Evolutionary conservation across 2,797 vertebrate genomes (phyloP).

Genomic region (Neosilurus hyrtlii): DNA sequence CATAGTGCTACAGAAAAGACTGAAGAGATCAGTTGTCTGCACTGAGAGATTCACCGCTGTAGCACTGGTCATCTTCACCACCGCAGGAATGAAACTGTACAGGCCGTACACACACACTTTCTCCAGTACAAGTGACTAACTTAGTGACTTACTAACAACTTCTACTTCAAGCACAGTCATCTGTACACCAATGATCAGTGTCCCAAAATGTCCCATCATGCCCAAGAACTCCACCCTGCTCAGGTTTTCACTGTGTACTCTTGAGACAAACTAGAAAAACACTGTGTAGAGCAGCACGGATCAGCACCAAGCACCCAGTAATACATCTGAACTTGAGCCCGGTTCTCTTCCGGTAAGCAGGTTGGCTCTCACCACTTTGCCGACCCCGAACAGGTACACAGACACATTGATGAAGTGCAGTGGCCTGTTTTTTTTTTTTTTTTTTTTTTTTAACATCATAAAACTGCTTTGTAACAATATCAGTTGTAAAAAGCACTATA

Average conservation of each 20-base stretch:
- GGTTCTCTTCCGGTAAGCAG: too few species aligned
- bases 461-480: too few species aligned
- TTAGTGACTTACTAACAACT: slow-evolving; percentile 61
- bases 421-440: too few species aligned
- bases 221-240: slow-evolving; percentile 92
- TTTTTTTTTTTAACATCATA: too few species aligned
- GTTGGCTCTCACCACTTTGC: too few species aligned
- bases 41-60: slow-evolving; percentile 92
- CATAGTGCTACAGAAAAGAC: slow-evolving; percentile 90
- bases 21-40: slow-evolving; percentile 95
- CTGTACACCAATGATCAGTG: slow-evolving; percentile 87
- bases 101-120: slow-evolving; percentile 89
- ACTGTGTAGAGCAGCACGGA: slow-evolving; percentile 89
- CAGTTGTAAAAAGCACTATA: too few species aligned
- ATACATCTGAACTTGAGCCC: slow-evolving; percentile 75
- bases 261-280: slow-evolving; percentile 88
- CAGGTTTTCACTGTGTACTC: slow-evolving; percentile 94
- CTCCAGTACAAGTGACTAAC: slow-evolving; percentile 77
- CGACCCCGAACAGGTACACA: too few species aligned
- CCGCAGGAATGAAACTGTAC: slow-evolving; percentile 93
- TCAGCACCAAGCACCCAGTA: slow-evolving; percentile 87
- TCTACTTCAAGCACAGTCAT: slow-evolving; percentile 76
- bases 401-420: too few species aligned
- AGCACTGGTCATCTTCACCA: slow-evolving; percentile 86
- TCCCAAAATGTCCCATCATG: slow-evolving; percentile 95